Conservation (phyloP, 2,888 invertebrate species). For the Thera britannica region DNA sequence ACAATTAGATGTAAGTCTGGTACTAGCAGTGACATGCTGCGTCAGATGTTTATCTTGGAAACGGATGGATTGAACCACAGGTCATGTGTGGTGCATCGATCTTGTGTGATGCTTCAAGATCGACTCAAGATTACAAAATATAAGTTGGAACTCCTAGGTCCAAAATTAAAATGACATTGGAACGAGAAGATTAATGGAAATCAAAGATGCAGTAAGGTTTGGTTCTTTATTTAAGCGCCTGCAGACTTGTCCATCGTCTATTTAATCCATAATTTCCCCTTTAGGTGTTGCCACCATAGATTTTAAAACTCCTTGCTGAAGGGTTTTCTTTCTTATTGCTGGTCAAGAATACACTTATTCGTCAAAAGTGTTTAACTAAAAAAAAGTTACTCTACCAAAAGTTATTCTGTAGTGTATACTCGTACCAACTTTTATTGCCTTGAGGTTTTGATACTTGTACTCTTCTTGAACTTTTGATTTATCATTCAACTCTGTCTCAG, state of each 20-base stretch:
- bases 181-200: neutral
- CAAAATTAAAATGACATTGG: neutral
- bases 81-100: constrained; percentile 35
- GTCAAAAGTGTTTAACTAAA: no score
- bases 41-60: constrained; percentile 30
- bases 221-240: no score
- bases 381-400: no score
- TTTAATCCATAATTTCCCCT: no score
- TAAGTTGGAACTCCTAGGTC: constrained; percentile 1
- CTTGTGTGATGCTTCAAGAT: constrained; percentile 23
- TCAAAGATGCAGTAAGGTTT: neutral
- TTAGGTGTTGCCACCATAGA: no score
- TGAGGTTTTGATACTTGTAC: no score
- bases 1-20: constrained; percentile 66
- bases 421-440: neutral
- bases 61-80: constrained; percentile 39
- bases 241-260: no score
- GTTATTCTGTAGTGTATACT: neutral
- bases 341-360: no score
- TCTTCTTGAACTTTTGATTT: constrained; percentile 12
- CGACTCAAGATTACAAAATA: constrained; percentile 11
- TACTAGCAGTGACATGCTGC: constrained; percentile 53
- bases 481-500: constrained; percentile 17
- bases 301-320: no score
- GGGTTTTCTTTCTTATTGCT: no score